phyloP scores from a whole-genome alignment of 2,888 invertebrate species.

The Celastrina argiolus region DNA sequence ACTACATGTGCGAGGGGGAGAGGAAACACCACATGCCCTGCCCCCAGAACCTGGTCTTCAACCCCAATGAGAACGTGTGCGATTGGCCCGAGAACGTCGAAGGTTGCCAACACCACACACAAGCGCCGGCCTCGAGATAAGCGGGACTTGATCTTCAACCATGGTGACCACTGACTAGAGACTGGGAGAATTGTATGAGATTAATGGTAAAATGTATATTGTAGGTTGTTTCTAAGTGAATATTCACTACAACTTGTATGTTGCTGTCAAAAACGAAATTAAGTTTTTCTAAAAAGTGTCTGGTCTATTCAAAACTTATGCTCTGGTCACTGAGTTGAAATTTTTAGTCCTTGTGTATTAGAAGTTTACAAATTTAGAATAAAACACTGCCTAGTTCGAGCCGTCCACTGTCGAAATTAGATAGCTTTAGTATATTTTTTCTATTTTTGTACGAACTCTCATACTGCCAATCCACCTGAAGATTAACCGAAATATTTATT shows the following conservation, averaged over 20 bases:
- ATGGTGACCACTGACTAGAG: too few species aligned
- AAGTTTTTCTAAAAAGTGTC: neutral
- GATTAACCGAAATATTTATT: conserved; percentile 33
- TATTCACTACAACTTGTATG: too few species aligned
- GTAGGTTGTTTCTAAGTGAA: too few species aligned
- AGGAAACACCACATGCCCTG: conserved; percentile 97
- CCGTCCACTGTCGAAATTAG: conserved; percentile 8
- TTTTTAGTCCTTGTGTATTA: conserved; percentile 1
- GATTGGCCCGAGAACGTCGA: conserved; percentile 98
- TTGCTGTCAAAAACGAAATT: too few species aligned
- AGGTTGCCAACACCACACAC: conserved; percentile 81
- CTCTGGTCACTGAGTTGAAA: neutral
- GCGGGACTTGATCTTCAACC: neutral
- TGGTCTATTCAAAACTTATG: neutral
- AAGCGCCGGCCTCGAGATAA: conserved; percentile 70
- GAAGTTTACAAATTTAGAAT: conserved; percentile 18
- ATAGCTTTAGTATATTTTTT: conserved; percentile 17
- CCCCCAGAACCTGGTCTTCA: conserved; percentile 94
- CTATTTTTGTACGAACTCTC: conserved; percentile 15
- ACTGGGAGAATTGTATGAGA: too few species aligned
- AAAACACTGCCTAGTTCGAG: neutral
- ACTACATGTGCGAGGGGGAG: conserved; percentile 97
- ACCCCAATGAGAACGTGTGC: conserved; percentile 94
- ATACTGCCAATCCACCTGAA: conserved; percentile 33
- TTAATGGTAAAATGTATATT: too few species aligned